A percentile compares a stretch with the other conserved stretches of the same genome.
Conservation (phyloP, 2,888 invertebrate genomes). For the Lithophane ornitopus region DNA sequence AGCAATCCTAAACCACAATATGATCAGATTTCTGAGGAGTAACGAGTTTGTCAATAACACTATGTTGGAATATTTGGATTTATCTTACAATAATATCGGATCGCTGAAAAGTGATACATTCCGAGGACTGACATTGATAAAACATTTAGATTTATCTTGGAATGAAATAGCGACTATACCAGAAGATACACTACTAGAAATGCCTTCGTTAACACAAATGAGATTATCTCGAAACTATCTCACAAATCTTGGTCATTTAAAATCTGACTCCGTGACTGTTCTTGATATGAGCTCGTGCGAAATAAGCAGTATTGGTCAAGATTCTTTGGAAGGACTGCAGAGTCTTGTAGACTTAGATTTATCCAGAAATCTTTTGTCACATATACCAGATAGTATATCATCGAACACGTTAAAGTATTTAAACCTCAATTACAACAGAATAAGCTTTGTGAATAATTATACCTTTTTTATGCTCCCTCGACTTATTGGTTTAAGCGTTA, state of each 20-base stretch:
- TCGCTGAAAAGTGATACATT: conserved; percentile 91
- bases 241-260: conserved; percentile 90
- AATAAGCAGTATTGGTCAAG: conserved; percentile 90
- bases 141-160: conserved; percentile 92
- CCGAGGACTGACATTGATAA: conserved; percentile 89
- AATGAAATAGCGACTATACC: conserved; percentile 92
- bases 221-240: conserved; percentile 93
- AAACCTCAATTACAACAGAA: conserved; percentile 91
- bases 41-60: conserved; percentile 92
- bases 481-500: conserved; percentile 91
- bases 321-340: conserved; percentile 91
- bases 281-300: conserved; percentile 93
- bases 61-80: conserved; percentile 91
- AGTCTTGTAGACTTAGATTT: conserved; percentile 91
- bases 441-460: conserved; percentile 91
- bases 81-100: conserved; percentile 92
- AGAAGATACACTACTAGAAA: conserved; percentile 91
- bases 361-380: conserved; percentile 92
- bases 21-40: conserved; percentile 90
- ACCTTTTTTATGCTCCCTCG: conserved; percentile 92
- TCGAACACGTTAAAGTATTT: conserved; percentile 91
- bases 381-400: conserved; percentile 91
- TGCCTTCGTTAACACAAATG: conserved; percentile 90
- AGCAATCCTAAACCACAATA: conserved; percentile 91
- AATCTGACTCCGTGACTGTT: conserved; percentile 89